These are phyloP conservation scores for Arctocebus calabarensis DNA, from an alignment of 2,797 vertebrate species.

Conservation along the genomic window DNA sequence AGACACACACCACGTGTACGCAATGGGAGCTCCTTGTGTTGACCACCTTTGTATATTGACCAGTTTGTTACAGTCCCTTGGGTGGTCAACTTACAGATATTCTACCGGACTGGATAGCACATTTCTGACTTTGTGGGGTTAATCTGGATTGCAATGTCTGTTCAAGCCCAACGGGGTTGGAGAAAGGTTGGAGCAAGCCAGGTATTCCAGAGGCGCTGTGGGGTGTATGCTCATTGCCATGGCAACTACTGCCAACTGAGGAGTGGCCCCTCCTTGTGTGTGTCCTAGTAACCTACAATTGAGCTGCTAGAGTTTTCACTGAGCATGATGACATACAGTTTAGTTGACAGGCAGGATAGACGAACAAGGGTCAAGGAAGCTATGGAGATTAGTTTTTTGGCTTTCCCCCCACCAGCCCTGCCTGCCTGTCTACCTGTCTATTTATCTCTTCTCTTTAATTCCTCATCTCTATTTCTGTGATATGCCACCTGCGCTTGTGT, in stretches of 20 bases:
- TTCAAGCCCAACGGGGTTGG: background rate
- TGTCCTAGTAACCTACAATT: conserved; percentile 77
- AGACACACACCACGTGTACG: too few species aligned
- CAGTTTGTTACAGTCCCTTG: too few species aligned
- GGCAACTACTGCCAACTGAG: conserved; percentile 17
- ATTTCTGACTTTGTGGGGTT: background rate
- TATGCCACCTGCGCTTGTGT: background rate
- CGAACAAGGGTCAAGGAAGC: background rate
- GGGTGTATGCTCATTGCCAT: conserved; percentile 60
- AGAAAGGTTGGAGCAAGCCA: background rate
- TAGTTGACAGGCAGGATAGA: background rate
- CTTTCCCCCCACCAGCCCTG: background rate
- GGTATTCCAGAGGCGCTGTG: conserved; percentile 49
- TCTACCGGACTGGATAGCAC: background rate
- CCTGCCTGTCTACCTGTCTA: background rate
- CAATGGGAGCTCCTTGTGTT: too few species aligned
- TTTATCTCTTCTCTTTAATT: background rate
- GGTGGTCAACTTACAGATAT: too few species aligned
- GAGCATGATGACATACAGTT: background rate
- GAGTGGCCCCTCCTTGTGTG: background rate
- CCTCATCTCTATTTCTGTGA: background rate
- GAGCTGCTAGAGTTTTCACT: conserved; percentile 46
- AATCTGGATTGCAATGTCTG: background rate
- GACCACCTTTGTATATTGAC: too few species aligned
- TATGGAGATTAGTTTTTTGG: background rate